Evolutionary conservation across 2,888 invertebrate genomes (phyloP), one percentile per base, ranked within the genome.

Genomic region (Chrysolina haemoptera): DNA sequence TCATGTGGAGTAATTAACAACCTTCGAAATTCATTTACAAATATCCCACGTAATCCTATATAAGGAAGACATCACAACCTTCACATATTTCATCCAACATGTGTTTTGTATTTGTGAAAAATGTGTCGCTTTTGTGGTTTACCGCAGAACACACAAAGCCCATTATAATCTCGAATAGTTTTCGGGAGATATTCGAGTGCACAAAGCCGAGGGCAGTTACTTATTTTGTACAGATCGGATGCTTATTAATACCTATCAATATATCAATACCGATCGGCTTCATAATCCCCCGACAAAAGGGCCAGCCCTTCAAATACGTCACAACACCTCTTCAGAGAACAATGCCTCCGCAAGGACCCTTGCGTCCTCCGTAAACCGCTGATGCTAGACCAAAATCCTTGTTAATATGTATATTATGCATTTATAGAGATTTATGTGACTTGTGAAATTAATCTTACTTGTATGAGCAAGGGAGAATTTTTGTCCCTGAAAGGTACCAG

Each of bases 321-420:
- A 85, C 82, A 86, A 86, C 86, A 86, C 86, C 86, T 86, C 86
- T 86, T 83, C 80, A 85, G 76, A 75, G 83, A 84, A 86, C 85
- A 86, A 86, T 84, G 83, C 82, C 82, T 81, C 75, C 50, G 41
- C 55, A 62, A 69, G 66, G 50, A 71, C 72, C 72, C 71, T 69
- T 77, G 81, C 81, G 78, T 79, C 81, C 84, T 82, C 80, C 78
- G 82, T 82, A 84, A 84, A 85, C 85, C 86, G 82, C 84, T 81
- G 84, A 84, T 83, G 84, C 83, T 82, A 79, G 73, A 80, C 82
- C 82, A 83, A 85, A 85, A 85, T 85, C 85, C 85, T 83, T 84
- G 84, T 85, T 85, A 86, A 85, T 86, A 85, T 84, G 84, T 84
- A 78, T 84, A 83, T 83, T 83, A 82, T 82, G 80, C 82, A 76